phyloP scores from a whole-genome alignment of 2,113 vertebrate species.

The Rafetus swinhoei region DNA sequence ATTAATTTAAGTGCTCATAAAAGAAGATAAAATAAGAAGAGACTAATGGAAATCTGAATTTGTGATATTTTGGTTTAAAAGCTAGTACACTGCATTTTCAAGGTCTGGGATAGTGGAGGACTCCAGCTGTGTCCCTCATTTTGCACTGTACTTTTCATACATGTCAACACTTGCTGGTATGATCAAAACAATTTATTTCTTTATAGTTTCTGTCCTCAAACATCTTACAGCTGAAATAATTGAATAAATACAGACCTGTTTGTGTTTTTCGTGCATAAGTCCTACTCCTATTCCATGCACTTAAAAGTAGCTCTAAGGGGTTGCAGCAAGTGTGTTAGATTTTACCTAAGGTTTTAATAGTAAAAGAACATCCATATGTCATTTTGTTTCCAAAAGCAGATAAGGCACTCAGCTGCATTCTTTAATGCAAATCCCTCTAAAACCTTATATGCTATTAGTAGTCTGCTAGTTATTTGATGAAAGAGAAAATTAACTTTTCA shows the following conservation, averaged over 20 bases:
- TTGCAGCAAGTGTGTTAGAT: constrained; percentile 54
- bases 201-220: constrained; percentile 20
- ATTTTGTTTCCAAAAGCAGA: constrained; percentile 69
- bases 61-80: constrained; percentile 37
- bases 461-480: constrained; percentile 73
- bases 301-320: constrained; percentile 49
- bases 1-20: not conserved
- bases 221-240: not conserved
- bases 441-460: constrained; percentile 73
- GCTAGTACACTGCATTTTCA: not conserved
- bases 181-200: constrained; percentile 8
- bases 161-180: not conserved
- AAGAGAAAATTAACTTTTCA: constrained; percentile 78
- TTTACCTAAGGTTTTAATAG: constrained; percentile 69
- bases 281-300: constrained; percentile 57
- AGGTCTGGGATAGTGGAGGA: not conserved
- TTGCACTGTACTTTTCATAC: not conserved
- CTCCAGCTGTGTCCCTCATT: constrained; percentile 10
- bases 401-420: constrained; percentile 70
- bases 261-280: constrained; percentile 5
- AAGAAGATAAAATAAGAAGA: not conserved
- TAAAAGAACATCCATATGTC: constrained; percentile 64
- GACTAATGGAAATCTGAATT: not conserved
- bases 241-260: constrained; percentile 8
- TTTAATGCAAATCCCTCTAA: constrained; percentile 76